Percentiles rank a stretch among this genome's conserved stretches.
Evolutionary conservation across 1,140 invertebrate genomes (phyloP).

Genomic region (Drosophila tristis): DNA sequence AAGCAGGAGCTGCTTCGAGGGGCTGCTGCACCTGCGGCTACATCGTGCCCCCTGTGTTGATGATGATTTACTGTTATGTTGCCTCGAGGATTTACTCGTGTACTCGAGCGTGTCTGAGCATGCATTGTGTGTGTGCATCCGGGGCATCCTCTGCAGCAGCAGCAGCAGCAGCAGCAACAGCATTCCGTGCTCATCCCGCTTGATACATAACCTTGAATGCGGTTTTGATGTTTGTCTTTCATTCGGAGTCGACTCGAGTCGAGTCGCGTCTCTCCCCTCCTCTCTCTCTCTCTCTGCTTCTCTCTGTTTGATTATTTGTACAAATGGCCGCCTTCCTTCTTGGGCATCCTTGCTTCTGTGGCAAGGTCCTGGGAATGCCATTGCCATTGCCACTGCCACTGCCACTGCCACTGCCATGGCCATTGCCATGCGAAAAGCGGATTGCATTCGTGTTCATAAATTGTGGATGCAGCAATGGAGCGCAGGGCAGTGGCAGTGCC

Average conservation of each 20-base stretch:
- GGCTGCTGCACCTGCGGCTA: slow-evolving; percentile 24
- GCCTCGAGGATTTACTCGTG: slow-evolving; percentile 77
- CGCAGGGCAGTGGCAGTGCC: slow-evolving; percentile 13
- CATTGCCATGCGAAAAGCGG: slow-evolving; percentile 59
- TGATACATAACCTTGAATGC: slow-evolving; percentile 83
- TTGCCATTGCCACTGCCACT: slow-evolving; percentile 24
- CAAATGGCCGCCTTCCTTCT: slow-evolving; percentile 68
- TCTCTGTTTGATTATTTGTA: slow-evolving; percentile 77
- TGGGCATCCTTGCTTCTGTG: slow-evolving; percentile 6
- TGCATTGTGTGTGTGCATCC: slow-evolving; percentile 46
- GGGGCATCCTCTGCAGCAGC: slow-evolving; percentile 20
- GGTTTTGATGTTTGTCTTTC: slow-evolving; percentile 76
- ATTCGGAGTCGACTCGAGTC: slow-evolving; percentile 62
- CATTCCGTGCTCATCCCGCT: slow-evolving; percentile 64
- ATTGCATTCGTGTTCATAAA: slow-evolving; percentile 75
- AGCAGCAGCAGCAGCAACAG: no score
- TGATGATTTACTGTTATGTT: slow-evolving; percentile 84
- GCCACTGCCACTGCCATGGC: slow-evolving; percentile 45
- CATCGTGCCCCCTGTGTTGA: slow-evolving; percentile 59
- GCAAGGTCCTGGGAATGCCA: neutral
- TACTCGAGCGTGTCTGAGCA: slow-evolving; percentile 72
- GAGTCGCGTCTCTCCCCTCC: slow-evolving; percentile 15
- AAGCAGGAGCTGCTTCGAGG: neutral
- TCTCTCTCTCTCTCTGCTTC: slow-evolving; percentile 8
- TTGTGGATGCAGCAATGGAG: slow-evolving; percentile 46